Conservation (phyloP, 2,888 invertebrate genomes). For the Agonopterix alstromeriana region DNA sequence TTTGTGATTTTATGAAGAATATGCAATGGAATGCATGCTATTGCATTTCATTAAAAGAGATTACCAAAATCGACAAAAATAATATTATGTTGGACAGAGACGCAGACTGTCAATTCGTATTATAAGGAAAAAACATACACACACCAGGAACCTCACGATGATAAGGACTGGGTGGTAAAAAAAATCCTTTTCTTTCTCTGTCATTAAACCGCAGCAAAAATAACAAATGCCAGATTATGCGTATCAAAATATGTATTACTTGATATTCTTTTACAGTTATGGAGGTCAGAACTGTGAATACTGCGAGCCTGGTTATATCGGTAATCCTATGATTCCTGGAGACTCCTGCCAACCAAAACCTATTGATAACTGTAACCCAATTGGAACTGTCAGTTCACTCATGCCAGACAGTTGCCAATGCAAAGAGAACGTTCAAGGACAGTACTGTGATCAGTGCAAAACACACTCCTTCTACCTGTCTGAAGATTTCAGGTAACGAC, state of each 20-base stretch:
- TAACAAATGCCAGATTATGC: too few relatives aligned
- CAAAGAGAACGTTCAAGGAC: slow-evolving; percentile 82
- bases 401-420: slow-evolving; percentile 57
- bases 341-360: slow-evolving; percentile 80
- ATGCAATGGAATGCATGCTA: too few relatives aligned
- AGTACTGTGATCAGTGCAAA: slow-evolving; percentile 91
- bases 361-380: slow-evolving; percentile 80
- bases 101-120: too few relatives aligned
- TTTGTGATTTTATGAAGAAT: neutral
- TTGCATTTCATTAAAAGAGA: too few relatives aligned
- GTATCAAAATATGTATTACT: neutral
- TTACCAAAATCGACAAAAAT: too few relatives aligned
- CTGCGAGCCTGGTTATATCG: slow-evolving; percentile 87
- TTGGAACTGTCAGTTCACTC: slow-evolving; percentile 79
- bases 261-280: slow-evolving; percentile 46
- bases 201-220: too few relatives aligned
- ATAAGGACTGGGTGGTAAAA: too few relatives aligned
- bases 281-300: slow-evolving; percentile 85
- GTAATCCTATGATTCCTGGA: slow-evolving; percentile 86
- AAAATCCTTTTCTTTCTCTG: too few relatives aligned
- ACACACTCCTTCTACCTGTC: slow-evolving; percentile 90
- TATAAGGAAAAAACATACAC: too few relatives aligned
- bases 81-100: too few relatives aligned
- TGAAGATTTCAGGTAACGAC: slow-evolving; percentile 60
- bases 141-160: too few relatives aligned